phyloP scores from a whole-genome alignment of 2,113 vertebrate species.

The Cairina moschata region DNA sequence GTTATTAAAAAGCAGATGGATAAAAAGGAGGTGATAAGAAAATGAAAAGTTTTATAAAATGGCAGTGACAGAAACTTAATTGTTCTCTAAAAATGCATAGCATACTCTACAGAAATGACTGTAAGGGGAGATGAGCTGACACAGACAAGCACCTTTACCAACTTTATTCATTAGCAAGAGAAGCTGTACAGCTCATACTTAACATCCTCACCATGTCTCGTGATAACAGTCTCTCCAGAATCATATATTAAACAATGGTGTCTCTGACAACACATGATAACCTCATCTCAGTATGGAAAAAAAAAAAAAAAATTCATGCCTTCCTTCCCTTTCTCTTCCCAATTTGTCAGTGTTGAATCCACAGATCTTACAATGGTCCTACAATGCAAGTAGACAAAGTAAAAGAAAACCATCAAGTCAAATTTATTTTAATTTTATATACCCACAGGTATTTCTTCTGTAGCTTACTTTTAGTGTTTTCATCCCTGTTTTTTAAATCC shows the following conservation, averaged over 20 bases:
- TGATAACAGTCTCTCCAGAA: background rate
- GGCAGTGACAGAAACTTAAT: background rate
- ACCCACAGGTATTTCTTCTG: background rate
- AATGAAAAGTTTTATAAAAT: background rate
- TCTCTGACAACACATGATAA: background rate
- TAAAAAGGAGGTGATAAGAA: background rate
- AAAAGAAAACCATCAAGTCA: background rate
- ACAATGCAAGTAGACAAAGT: background rate
- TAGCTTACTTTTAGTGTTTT: background rate
- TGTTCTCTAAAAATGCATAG: background rate
- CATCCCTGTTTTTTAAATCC: background rate
- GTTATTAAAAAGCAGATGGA: background rate
- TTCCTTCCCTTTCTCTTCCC: background rate
- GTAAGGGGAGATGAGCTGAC: background rate
- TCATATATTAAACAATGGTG: background rate
- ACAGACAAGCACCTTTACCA: background rate
- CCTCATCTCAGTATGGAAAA: background rate
- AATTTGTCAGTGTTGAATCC: background rate
- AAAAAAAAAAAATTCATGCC: background rate
- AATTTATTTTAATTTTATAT: background rate
- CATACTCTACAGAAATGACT: background rate
- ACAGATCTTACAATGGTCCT: background rate
- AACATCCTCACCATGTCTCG: background rate
- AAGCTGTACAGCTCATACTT: background rate
- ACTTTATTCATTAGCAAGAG: background rate